phyloP scores from a whole-genome alignment of 2,888 invertebrate genomes.

The Acronicta alni region DNA sequence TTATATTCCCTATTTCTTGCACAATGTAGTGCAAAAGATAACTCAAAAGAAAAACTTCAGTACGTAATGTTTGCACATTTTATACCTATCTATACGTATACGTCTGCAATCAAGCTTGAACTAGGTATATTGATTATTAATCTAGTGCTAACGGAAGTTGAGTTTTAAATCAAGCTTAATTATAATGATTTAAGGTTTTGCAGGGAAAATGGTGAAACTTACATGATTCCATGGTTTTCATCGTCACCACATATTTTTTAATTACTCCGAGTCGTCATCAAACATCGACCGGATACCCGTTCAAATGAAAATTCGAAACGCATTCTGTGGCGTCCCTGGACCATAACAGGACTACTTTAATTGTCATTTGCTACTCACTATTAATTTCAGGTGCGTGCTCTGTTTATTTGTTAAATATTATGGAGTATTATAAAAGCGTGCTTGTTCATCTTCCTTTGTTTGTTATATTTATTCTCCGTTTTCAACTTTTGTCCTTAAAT shows the following conservation, averaged over 20 bases:
- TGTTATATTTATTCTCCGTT: neutral
- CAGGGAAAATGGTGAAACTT: constrained; percentile 25
- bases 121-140: constrained; percentile 12
- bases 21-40: neutral
- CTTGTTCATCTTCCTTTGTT: neutral
- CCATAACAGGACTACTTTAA: constrained; percentile 26
- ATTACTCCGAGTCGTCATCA: constrained; percentile 2
- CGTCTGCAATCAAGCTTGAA: neutral
- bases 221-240: constrained; percentile 7
- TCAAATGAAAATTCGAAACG: constrained; percentile 26
- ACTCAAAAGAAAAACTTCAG: constrained; percentile 2
- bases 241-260: constrained; percentile 15
- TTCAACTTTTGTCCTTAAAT: neutral
- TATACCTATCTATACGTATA: too few species aligned
- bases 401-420: constrained; percentile 3
- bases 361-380: constrained; percentile 24
- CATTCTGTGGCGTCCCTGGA: constrained; percentile 26
- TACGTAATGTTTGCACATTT: neutral
- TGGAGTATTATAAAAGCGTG: neutral
- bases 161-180: constrained; percentile 26
- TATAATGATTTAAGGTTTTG: constrained; percentile 38
- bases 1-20: too few species aligned
- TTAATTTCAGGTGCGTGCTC: constrained; percentile 5
- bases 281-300: constrained; percentile 5
- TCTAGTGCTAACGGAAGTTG: constrained; percentile 22